Base-by-base conservation (phyloP, 2,113 vertebrate genomes). In the Todiramphus saurophagus region DNA sequence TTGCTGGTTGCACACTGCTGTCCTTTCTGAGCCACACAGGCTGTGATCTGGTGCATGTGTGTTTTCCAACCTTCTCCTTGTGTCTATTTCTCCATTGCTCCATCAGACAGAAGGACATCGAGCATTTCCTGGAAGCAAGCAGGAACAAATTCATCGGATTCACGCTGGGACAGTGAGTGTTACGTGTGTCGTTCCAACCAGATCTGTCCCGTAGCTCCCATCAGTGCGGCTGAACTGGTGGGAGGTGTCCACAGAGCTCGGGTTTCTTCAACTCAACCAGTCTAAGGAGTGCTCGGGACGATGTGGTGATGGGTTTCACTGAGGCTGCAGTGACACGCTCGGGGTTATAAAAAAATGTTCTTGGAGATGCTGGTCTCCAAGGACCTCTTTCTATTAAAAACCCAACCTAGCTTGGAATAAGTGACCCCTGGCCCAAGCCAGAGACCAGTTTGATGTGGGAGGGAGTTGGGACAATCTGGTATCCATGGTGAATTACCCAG, bases 141-240 rank as follows among this genome's bases (percentile, higher is more conserved):
- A 98, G 99, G 79, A 99, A 99, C 98, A 99, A 99, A 94, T 99
- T 99, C 98, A 99, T 99, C 10, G 99, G 99, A 43, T 99, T 99
- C 90, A 99, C 99, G 2, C 96, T 99, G 91, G 99, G 99, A 76
- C 99, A 98, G 99, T 99, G 97, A 98, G 99, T 99, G 63, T 68
- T 43, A 4, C 2, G 3, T 20, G 20, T 43, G 35, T 5, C 11
- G 3, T 31, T 9, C 62, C 64, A 1, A 7, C 33, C 5, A 4
- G 41, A 37, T 5, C n/a, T 37, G 46, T 12, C 31, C 17, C 8
- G 1, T 1, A 3, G 39, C 37, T 31, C 51, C 73, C 30, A 16
- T 3, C 35, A 3, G 28, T 6, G 39, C 13, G 16, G 5, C 7
- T 37, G 6, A 25, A 70, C 58, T 20, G 35, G 10, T 58, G 48